A percentile compares a stretch with the other conserved stretches of the same genome.
Conservation (phyloP, 1,140 invertebrate genomes). For the Pseudachorutes palmiensis region DNA sequence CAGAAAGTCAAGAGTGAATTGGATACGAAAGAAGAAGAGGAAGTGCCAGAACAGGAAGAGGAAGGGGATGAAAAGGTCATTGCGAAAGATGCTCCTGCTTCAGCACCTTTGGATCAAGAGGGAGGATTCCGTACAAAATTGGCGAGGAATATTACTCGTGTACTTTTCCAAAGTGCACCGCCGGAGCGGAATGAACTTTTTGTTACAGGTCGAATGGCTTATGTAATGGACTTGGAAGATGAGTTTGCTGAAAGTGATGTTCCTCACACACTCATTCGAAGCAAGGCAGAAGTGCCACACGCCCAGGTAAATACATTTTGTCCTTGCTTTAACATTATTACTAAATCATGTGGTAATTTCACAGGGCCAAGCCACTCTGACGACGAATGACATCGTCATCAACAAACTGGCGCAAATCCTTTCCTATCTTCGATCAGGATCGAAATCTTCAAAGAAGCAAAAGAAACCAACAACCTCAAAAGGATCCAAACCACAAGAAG, state of each 20-base stretch:
- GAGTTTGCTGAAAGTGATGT: constrained; percentile 85
- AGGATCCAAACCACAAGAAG: too few species aligned
- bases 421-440: constrained; percentile 79
- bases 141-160: constrained; percentile 65
- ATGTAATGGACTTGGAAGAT: constrained; percentile 91
- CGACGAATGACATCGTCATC: constrained; percentile 90
- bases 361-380: constrained; percentile 68
- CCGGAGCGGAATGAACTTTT: constrained; percentile 86
- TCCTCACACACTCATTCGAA: constrained; percentile 88
- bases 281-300: constrained; percentile 85
- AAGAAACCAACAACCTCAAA: too few species aligned
- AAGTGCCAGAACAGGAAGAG: constrained; percentile 55
- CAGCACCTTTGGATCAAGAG: constrained; percentile 17
- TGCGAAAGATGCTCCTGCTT: neutral
- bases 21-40: constrained; percentile 59
- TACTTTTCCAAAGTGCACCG: constrained; percentile 40
- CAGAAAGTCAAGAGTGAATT: constrained; percentile 90
- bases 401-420: constrained; percentile 96
- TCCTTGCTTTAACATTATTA: neutral
- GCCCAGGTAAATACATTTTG: constrained; percentile 43
- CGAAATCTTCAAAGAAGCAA: constrained; percentile 64
- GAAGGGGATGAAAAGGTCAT: constrained; percentile 43
- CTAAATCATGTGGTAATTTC: constrained; percentile 38
- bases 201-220: constrained; percentile 92
- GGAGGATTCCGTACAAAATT: constrained; percentile 66